These are phyloP conservation scores for Tanytarsus gracilentus DNA, from an alignment of 2,888 invertebrate genomes.

Conservation along the genomic window DNA sequence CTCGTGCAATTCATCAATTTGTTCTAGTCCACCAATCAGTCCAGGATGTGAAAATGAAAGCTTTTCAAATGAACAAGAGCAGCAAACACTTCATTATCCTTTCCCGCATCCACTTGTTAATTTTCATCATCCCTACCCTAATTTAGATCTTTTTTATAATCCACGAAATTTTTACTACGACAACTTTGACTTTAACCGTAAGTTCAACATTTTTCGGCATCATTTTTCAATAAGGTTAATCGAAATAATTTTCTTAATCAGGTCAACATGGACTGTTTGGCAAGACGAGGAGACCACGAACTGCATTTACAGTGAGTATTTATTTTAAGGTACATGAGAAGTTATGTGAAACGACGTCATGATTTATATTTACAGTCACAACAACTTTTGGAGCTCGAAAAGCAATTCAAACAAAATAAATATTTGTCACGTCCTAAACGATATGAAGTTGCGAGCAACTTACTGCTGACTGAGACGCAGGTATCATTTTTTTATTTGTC, in stretches of 20 bases:
- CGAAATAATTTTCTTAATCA: conserved; percentile 33
- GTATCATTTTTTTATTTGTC: conserved; percentile 41
- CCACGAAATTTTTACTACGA: conserved; percentile 18
- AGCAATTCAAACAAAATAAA: conserved; percentile 98
- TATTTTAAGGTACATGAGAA: background rate
- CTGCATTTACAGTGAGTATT: conserved; percentile 71
- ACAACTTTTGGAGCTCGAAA: conserved; percentile 92
- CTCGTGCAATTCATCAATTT: conserved; percentile 47
- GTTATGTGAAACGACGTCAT: background rate
- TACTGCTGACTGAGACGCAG: conserved; percentile 98
- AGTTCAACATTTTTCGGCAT: background rate
- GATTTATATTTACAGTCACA: conserved; percentile 46
- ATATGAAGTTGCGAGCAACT: conserved; percentile 95
- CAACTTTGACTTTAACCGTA: conserved; percentile 17
- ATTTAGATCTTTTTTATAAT: conserved; percentile 17
- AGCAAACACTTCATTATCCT: conserved; percentile 47
- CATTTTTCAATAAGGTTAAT: background rate
- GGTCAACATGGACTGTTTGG: conserved; percentile 71
- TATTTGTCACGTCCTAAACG: conserved; percentile 96
- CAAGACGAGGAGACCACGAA: conserved; percentile 86
- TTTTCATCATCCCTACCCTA: conserved; percentile 41
- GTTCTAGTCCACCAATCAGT: conserved; percentile 75
- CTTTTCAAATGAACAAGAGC: conserved; percentile 42
- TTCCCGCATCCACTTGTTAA: conserved; percentile 41
- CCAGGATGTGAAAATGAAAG: conserved; percentile 69